These are phyloP conservation scores for Drosophila longiperda DNA, from an alignment of 2,888 invertebrate species.

Conservation along the genomic window DNA sequence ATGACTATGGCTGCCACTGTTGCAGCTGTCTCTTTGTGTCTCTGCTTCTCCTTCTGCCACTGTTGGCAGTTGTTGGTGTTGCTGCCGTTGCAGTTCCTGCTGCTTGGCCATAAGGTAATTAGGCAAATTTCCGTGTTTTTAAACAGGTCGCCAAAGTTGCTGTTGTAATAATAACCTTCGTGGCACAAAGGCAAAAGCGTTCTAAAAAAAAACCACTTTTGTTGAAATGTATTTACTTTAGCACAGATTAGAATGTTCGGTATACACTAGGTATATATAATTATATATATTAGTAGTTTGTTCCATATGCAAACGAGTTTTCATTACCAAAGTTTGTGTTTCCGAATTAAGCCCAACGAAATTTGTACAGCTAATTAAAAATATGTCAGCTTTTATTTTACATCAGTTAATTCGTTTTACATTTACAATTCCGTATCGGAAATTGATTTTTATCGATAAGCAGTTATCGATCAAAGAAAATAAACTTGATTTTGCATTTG, in stretches of 20 bases:
- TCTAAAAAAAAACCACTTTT: neutral
- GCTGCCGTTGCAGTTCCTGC: constrained; percentile 27
- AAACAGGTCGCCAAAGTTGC: constrained; percentile 69
- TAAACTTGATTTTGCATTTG: too few species aligned
- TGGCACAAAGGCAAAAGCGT: neutral
- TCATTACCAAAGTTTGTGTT: too few species aligned
- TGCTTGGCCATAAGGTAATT: constrained; percentile 77
- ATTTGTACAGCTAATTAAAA: too few species aligned
- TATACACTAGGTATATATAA: neutral
- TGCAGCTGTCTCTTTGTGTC: constrained; percentile 10
- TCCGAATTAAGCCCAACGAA: too few species aligned
- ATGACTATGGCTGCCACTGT: constrained; percentile 55
- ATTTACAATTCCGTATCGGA: neutral
- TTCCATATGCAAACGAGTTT: neutral
- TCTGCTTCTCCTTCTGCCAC: constrained; percentile 29
- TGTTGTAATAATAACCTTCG: constrained; percentile 22
- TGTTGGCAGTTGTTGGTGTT: constrained; percentile 25
- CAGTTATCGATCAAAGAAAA: too few species aligned
- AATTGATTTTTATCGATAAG: neutral
- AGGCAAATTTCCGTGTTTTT: constrained; percentile 81
- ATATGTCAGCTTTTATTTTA: too few species aligned
- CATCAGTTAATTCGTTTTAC: rapidly evolving
- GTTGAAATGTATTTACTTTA: neutral
- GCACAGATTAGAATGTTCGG: neutral
- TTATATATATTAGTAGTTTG: neutral